Evolutionary conservation across 1,140 invertebrate genomes (phyloP).

Genomic region (Listronotus oregonensis): DNA sequence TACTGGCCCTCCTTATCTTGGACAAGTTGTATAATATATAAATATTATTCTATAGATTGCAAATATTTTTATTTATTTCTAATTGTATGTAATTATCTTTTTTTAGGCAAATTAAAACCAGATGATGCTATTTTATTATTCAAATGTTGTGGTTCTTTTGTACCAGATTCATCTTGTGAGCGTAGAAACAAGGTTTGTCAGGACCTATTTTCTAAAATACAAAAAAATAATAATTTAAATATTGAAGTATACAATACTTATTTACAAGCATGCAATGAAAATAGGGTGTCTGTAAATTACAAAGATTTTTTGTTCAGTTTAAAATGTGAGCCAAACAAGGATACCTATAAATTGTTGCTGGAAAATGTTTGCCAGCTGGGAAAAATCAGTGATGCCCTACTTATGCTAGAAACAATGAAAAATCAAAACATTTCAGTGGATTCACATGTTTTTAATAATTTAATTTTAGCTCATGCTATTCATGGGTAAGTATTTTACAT

Average conservation of each 20-base stretch:
- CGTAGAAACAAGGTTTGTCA: conserved; percentile 27
- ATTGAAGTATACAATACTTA: conserved; percentile 45
- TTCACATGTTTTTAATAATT: conserved; percentile 63
- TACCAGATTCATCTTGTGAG: conserved; percentile 17
- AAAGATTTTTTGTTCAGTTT: conserved; percentile 40
- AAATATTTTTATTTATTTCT: not conserved
- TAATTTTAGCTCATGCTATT: conserved; percentile 64
- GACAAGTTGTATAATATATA: too few relatives aligned
- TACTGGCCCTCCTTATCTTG: too few relatives aligned
- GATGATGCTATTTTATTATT: conserved; percentile 22
- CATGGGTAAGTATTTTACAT: conserved; percentile 52
- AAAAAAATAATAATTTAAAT: conserved; percentile 25
- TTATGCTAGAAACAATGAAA: conserved; percentile 67
- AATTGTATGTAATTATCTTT: conserved; percentile 2
- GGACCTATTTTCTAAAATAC: conserved; percentile 12
- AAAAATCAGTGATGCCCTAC: conserved; percentile 63
- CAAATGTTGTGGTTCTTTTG: conserved; percentile 19
- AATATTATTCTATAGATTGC: too few relatives aligned
- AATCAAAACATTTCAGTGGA: conserved; percentile 59
- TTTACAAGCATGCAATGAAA: conserved; percentile 49
- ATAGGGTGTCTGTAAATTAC: conserved; percentile 40
- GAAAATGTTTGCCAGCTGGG: conserved; percentile 62
- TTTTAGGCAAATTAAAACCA: conserved; percentile 27
- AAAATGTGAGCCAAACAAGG: conserved; percentile 54
- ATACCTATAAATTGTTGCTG: conserved; percentile 60